Evolutionary conservation across 1,140 invertebrate species (phyloP), one percentile per base, ranked within the genome.

Genomic region (Ceratoteleas bidentatus): DNA sequence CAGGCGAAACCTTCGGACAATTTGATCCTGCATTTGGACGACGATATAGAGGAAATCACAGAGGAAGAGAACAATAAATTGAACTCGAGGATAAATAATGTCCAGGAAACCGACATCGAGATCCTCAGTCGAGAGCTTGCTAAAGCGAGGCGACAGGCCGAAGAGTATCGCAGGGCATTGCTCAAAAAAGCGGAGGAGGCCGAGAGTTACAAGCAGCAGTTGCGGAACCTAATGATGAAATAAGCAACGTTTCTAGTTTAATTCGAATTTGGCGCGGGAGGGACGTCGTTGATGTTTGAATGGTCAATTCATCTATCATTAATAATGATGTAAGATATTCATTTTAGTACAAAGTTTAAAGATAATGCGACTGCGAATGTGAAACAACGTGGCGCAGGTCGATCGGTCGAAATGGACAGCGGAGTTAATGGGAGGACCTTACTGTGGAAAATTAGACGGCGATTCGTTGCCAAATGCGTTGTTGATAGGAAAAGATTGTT

Each of bases 161-260:
- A 92, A 36, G 91, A 92, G 66, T 93, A 93, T 74, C 92, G 92
- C 54, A 89, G 90, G 70, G 91, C 92, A 76, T 87, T 93, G 36
- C 84, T 88, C 52, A 91, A 91, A 54, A 93, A 93, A 84, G 92
- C 92, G 53, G 88, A 90, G 49, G 92, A 93, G 85, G 92, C 90
- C 0, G 92, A 93, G 83, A 88, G 88, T 53, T 93, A 93, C 72
- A 93, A 93, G 72, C 90, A 92, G 77, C 92, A 93, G 78, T 85
- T 93, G 45, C 87, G 88, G 77, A 88, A 85, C 50, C 85, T 91
- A 15, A 81, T 84, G 34, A 60, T 75, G 61, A 81, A 81, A 66
- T 81, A 52, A 75, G 8, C 8, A 11, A 40, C 36, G 6, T 11
- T 24, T 24, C 24, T 75, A 75, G 73, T 60, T 60, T 38, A 68